Percentiles rank a stretch among this genome's conserved stretches.
These are phyloP conservation scores for Struthidea cinerea DNA, from an alignment of 2,113 vertebrate genomes.

Conservation along the genomic window DNA sequence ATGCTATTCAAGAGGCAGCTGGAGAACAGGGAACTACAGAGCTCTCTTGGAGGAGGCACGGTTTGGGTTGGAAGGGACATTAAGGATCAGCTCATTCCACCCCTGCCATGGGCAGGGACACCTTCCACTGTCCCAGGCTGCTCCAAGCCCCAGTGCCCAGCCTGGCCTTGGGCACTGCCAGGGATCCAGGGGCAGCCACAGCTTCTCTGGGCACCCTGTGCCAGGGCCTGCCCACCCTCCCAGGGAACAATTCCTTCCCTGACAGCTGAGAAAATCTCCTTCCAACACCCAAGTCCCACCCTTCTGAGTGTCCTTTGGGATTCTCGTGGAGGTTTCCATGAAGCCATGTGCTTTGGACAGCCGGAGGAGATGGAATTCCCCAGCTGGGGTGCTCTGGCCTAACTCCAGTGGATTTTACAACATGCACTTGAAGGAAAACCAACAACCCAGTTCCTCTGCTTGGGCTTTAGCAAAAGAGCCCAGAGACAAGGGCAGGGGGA, in stretches of 20 bases:
- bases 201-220: background rate
- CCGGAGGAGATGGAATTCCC: fast-evolving
- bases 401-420: background rate
- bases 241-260: background rate
- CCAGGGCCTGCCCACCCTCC: background rate
- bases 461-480: background rate
- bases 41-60: background rate
- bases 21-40: background rate
- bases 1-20: background rate
- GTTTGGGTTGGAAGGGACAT: background rate
- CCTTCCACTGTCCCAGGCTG: fast-evolving
- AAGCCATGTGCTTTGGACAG: fast-evolving
- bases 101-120: background rate
- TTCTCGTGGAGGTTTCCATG: fast-evolving
- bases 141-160: background rate
- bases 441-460: background rate
- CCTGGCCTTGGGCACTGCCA: background rate
- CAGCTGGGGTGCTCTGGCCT: background rate
- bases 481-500: background rate
- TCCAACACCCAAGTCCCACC: background rate
- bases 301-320: fast-evolving
- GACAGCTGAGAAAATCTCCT: background rate
- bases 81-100: background rate
- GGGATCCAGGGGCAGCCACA: background rate
- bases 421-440: background rate